Percentiles rank a stretch among this genome's conserved stretches.
Evolutionary conservation across 2,113 vertebrate species (phyloP).

Genomic region (Petroica traversi): DNA sequence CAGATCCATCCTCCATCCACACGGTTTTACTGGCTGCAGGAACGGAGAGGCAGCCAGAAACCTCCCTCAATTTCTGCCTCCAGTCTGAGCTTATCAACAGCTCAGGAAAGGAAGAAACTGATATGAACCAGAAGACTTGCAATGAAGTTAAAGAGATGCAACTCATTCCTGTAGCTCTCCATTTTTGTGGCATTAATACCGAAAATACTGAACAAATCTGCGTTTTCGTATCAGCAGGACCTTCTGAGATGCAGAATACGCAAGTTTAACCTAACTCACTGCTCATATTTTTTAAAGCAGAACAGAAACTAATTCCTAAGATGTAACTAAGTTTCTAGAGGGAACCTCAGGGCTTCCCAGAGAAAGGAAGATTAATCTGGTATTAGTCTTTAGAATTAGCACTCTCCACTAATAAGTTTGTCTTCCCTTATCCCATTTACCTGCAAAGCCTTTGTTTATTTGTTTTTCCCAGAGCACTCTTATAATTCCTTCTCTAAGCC

Average conservation of each 20-base stretch:
- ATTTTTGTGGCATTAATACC: not conserved
- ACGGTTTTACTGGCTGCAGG: not conserved
- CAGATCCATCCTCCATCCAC: fast-evolving
- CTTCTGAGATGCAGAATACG: not conserved
- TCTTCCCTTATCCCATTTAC: not conserved
- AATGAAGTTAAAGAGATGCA: not conserved
- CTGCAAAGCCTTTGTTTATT: not conserved
- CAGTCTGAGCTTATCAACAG: not conserved
- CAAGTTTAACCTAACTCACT: not conserved
- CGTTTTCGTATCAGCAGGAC: not conserved
- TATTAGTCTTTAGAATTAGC: not conserved
- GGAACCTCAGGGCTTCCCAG: not conserved
- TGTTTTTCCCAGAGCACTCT: not conserved
- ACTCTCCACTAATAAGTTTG: not conserved
- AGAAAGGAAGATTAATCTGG: not conserved
- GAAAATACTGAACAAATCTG: not conserved
- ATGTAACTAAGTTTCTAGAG: not conserved
- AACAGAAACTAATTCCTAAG: not conserved
- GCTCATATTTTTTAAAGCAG: not conserved
- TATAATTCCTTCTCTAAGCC: not conserved
- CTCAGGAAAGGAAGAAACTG: not conserved
- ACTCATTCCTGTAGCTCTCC: not conserved
- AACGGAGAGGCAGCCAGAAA: not conserved
- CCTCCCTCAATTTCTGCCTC: not conserved
- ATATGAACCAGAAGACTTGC: not conserved